Base-by-base conservation (phyloP, 2,797 vertebrate species). In the Gallirallus australis region DNA sequence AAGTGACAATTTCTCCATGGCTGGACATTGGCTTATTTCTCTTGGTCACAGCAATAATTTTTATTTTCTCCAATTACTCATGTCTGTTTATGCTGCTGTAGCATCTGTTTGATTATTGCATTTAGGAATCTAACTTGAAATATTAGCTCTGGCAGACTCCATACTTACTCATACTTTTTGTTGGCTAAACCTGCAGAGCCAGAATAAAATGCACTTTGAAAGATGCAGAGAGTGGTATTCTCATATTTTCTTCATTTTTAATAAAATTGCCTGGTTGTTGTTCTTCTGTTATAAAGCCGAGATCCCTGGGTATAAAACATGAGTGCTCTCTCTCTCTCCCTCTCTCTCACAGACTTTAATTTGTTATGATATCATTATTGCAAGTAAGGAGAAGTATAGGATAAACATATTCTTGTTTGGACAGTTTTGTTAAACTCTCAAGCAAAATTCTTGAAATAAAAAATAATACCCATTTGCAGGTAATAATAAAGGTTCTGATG, bases 81-180 rank as follows among this genome's bases (percentile, higher is more conserved):
- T 37, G 11, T 85, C 52, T 95, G 39, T 91, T 94, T 82, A 66
- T n/a, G 17, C 25, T 93, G n/a, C 37, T 70, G 39, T 53, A 72
- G 12, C 71, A 91, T 56, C 81, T 82, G 59, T 84, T 89, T 84
- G 21, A 65, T 66, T 84, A 93, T 39, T 77, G 21, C 30, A 52
- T 80, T 91, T 82, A 73, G 60, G 21, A 92, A 89, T 79, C 47
- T 57, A 72, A 53, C 40, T 63, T 65, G 54, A 82, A 92, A 82
- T 89, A 89, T 48, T 56, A 69, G 16, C 61, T 63, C 40, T 82
- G 52, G 15, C 31, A 88, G 68, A 68, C 40, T 50, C 40, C 53
- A 48, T 37, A 31, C 21, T 95, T 87, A 50, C 30, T 84, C 33
- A 31, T 52, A 52, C 2, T 21, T 50, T 85, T 39, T 52, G 14